Base-by-base conservation (phyloP, 2,888 invertebrate species). In the Drosophila neonasuta region DNA sequence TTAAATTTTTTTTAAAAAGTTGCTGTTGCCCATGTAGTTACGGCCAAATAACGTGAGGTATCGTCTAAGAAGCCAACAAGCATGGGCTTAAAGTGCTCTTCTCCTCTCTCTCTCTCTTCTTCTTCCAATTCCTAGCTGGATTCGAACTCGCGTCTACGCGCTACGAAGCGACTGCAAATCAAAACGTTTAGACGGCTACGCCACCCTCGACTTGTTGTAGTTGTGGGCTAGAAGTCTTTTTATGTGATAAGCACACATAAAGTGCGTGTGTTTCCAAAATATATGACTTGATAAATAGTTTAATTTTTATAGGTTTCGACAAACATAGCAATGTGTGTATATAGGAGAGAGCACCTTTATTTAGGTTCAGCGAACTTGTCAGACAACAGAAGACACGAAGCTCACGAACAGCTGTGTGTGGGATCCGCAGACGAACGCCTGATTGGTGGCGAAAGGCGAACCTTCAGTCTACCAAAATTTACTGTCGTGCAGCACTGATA, bases 11-110 rank as follows among this genome's bases (percentile, higher is more conserved):
- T 56, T 77, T 67, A 66, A 78, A 79, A 87, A 74, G 7, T 68
- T 75, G 68, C 51, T 84, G 74, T 84, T 66, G 83, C 87, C 87
- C 80, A 54, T 69, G 61, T 67, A 84, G 83, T 84, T 87, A 78
- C 71, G 86, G 86, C 83, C 63, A 72, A 86, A 45, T 82, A 80
- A 78, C 87, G 83, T 82, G 67, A 57, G 30, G 57, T 34, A 65
- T 84, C 87, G 87, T 78, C 74, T 60, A 82, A 82, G 59, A 76
- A 82, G 87, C 87, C 87, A 83, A 84, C 83, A 84, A 84, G 87
- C 66, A 72, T 60, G 76, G 87, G 87, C 83, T 20, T 34, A 46
- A 39, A 2, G 3, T 13, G 10, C 2, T 6, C 30, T 13, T 13
- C 13, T 13, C 13, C 13, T 30, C 30, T 8, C 10, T 7, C 32